Percentiles rank a stretch among this genome's conserved stretches.
Evolutionary conservation across 2,888 invertebrate genomes (phyloP).

Genomic region (Apoda limacodes): DNA sequence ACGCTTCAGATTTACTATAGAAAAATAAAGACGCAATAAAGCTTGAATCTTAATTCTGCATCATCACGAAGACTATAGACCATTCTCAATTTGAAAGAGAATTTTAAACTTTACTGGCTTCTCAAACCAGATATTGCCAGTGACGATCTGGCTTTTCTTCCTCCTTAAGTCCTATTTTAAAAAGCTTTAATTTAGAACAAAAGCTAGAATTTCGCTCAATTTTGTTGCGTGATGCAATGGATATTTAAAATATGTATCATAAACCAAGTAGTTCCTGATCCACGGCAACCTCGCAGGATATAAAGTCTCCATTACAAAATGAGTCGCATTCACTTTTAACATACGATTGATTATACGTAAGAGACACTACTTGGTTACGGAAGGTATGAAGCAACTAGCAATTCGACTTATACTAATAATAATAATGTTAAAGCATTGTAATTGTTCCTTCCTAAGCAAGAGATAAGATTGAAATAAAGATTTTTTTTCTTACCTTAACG

Average conservation of each 20-base stretch:
- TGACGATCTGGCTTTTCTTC: conserved; percentile 5
- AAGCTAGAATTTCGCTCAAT: conserved; percentile 23
- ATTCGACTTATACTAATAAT: conserved; percentile 10
- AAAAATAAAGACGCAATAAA: too few species aligned
- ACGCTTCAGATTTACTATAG: too few species aligned
- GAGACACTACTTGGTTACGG: conserved; percentile 15
- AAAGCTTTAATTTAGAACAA: conserved; percentile 20
- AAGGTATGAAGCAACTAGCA: conserved; percentile 6
- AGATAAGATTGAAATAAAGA: conserved; percentile 6
- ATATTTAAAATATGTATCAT: conserved; percentile 14
- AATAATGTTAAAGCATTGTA: conserved; percentile 3
- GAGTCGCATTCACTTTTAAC: conserved; percentile 14
- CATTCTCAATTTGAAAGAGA: too few species aligned
- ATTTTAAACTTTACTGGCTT: conserved; percentile 11
- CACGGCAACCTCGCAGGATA: conserved; percentile 11
- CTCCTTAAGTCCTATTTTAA: conserved; percentile 20
- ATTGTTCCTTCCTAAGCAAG: neutral
- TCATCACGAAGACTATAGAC: too few species aligned
- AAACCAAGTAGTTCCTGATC: conserved; percentile 19
- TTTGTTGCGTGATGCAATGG: conserved; percentile 19
- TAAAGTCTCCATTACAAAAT: conserved; percentile 10
- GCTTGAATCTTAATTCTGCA: too few species aligned
- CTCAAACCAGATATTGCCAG: conserved; percentile 3
- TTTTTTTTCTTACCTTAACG: conserved; percentile 22
- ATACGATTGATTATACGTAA: too few species aligned